These are phyloP conservation scores for Dascyllus trimaculatus DNA, from an alignment of 2,113 vertebrate species.

Conservation along the genomic window DNA sequence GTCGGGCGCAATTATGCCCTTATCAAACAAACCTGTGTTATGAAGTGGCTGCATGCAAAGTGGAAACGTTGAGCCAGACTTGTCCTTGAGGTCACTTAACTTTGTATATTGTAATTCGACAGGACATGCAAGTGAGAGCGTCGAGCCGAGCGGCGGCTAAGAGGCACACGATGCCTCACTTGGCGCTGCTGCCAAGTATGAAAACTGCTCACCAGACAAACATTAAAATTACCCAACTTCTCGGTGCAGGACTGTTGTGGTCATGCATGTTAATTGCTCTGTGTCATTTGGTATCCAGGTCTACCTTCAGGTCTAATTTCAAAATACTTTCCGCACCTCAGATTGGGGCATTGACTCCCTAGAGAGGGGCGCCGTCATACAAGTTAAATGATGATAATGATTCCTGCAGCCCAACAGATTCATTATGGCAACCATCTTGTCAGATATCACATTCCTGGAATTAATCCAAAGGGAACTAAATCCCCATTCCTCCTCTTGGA, in stretches of 20 bases:
- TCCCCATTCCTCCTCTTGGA: conserved; percentile 54
- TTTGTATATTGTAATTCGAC: background rate
- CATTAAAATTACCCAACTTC: conserved; percentile 7
- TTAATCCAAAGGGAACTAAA: conserved; percentile 70
- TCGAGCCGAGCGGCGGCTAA: background rate
- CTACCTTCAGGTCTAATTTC: conserved; percentile 22
- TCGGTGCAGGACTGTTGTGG: background rate
- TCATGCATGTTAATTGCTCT: conserved; percentile 16
- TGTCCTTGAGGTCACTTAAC: conserved; percentile 39
- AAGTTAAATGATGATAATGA: conserved; percentile 68
- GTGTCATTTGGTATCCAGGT: conserved; percentile 29
- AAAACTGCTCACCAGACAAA: conserved; percentile 17
- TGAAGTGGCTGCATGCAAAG: conserved; percentile 3
- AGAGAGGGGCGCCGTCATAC: conserved; percentile 27
- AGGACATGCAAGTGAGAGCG: background rate
- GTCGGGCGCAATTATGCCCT: conserved; percentile 20
- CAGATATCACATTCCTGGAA: conserved; percentile 67
- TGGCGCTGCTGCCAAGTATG: background rate
- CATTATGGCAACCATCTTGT: conserved; percentile 63
- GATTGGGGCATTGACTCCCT: conserved; percentile 35
- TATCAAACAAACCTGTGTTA: background rate
- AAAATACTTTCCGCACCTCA: conserved; percentile 21
- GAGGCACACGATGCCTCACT: background rate
- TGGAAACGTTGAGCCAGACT: background rate
- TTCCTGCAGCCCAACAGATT: conserved; percentile 56